Evolutionary conservation across 2,113 vertebrate species (phyloP).

Genomic region (Regulus satrapa): DNA sequence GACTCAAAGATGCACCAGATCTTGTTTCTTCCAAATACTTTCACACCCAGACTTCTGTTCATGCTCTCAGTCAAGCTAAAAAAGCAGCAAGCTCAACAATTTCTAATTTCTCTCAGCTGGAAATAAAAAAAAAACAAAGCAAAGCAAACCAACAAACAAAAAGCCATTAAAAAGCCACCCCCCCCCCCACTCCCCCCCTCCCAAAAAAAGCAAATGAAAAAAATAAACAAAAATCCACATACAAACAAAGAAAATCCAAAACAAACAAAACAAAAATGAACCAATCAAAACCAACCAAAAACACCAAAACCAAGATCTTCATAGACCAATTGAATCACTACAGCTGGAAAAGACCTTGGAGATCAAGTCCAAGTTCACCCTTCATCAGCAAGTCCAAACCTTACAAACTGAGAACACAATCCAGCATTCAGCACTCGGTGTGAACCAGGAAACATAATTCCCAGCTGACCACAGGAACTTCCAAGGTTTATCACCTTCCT

Average conservation of each 20-base stretch:
- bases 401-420: background rate
- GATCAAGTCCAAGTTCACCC: background rate
- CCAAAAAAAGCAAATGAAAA: too few species aligned
- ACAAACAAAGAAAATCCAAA: background rate
- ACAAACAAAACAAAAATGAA: background rate
- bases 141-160: background rate
- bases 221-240: background rate
- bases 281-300: background rate
- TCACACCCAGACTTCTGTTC: background rate
- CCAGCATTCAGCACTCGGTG: fast-evolving
- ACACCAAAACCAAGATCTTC: background rate
- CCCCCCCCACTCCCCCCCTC: too few species aligned
- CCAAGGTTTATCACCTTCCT: background rate
- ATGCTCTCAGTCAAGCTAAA: background rate
- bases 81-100: background rate
- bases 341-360: background rate
- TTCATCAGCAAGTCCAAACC: background rate
- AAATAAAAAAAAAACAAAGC: background rate
- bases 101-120: background rate
- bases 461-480: background rate
- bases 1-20: background rate
- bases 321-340: background rate
- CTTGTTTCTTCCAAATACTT: background rate
- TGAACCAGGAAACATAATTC: background rate
- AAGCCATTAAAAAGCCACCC: background rate